phyloP scores from a whole-genome alignment of 2,797 vertebrate species.

The Amblyopsis hoosieri region DNA sequence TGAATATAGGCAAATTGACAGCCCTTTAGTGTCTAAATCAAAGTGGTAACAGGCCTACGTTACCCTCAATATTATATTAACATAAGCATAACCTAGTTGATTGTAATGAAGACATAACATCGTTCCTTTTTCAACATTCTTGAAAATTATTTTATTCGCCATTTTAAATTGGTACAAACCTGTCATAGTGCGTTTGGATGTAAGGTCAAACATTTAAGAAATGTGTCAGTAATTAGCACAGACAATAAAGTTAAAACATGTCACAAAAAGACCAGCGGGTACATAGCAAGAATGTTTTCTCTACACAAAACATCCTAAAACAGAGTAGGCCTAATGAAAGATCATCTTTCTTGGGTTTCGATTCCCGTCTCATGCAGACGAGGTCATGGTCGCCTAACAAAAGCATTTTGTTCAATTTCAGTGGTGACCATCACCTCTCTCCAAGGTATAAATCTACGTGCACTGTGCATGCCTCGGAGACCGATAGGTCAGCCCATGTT shows the following conservation, averaged over 20 bases:
- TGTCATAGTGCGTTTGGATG: slow-evolving; percentile 87
- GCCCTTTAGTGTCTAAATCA: background rate
- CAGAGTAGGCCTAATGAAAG: slow-evolving; percentile 68
- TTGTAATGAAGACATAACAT: slow-evolving; percentile 59
- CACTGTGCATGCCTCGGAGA: slow-evolving; percentile 67
- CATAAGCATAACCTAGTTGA: background rate
- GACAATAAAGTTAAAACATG: slow-evolving; percentile 96
- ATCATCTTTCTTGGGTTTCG: slow-evolving; percentile 78
- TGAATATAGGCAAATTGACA: slow-evolving; percentile 12
- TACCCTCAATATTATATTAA: background rate
- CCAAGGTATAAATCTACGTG: slow-evolving; percentile 69
- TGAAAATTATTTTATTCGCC: slow-evolving; percentile 97
- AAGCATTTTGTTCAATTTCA: slow-evolving; percentile 43
- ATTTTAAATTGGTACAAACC: slow-evolving; percentile 94
- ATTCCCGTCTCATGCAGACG: slow-evolving; percentile 87
- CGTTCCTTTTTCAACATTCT: slow-evolving; percentile 83
- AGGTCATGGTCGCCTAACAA: slow-evolving; percentile 56
- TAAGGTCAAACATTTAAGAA: slow-evolving; percentile 98
- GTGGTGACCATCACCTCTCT: slow-evolving; percentile 56
- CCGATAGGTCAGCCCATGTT: slow-evolving; percentile 55
- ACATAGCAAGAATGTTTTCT: slow-evolving; percentile 94
- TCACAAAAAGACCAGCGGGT: slow-evolving; percentile 95
- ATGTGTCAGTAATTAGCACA: slow-evolving; percentile 96
- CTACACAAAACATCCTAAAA: slow-evolving; percentile 95
- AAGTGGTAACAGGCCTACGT: background rate